Base-by-base conservation (phyloP, 1,140 invertebrate genomes). In the Proales similis region DNA sequence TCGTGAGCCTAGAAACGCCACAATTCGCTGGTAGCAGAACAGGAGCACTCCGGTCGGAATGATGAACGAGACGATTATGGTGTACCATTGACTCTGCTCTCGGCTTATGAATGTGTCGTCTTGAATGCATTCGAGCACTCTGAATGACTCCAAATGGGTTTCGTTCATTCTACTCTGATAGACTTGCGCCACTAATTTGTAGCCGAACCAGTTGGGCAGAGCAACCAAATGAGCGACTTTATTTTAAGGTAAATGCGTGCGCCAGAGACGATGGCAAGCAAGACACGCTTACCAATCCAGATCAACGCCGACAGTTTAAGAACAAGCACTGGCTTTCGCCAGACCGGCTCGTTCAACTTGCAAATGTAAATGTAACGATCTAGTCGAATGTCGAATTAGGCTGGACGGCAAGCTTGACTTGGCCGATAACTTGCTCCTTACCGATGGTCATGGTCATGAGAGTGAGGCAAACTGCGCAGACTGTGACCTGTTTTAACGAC, bases 381-480 rank as follows among this genome's bases (percentile, higher is more conserved):
- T 57, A 2, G 11, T 29, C 14, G 17, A 2, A 1, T 42, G 30
- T 17, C 0, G 19, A 27, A 57, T 11, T 51, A 11, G 26, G 22
- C 39, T 51, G 24, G 14, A 36, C 33, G 14, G 9, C 9, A 36
- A 36, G 14, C 33, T 9, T 36, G 9, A 9, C 9, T 36, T 36
- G 14, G 33, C 33, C 14, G 14, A 36, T 36, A 36, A 36, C 30
- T 3, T 48, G 30, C 20, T 11, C 9, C 20, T 42, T 57, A 45
- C 72, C 71, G 17, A 72, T 69, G 11, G 71, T 72, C 72, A 72
- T 72, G 3, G 70, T 70, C 36, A 68, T 71, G 27, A 71, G 63
- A 0, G 72, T 73, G 17, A 66, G 61, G 63, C 72, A 73, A 0
- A 71, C 72, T 19, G 70, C 69, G 46, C 69, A 68, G 4, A 73